Percentiles rank a stretch among this genome's conserved stretches.
phyloP scores from a whole-genome alignment of 2,113 vertebrate species.

The Poecilia latipinna region DNA sequence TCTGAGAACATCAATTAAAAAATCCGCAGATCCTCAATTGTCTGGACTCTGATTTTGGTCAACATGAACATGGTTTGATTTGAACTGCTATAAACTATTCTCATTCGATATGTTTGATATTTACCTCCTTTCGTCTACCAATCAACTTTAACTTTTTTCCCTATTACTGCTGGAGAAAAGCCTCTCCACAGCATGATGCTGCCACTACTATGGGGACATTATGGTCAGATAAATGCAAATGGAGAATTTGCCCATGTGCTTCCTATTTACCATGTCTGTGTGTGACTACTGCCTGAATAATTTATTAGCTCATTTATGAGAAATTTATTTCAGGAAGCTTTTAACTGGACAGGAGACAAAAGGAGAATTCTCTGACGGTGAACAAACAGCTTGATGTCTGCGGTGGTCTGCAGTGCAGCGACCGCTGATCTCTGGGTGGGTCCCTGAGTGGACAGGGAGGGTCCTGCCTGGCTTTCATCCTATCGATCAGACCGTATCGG shows the following conservation, averaged over 20 bases:
- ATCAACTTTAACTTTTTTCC: too few species aligned
- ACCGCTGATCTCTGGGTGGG: constrained; percentile 67
- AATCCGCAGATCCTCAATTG: too few species aligned
- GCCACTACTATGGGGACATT: too few species aligned
- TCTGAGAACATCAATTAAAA: too few species aligned
- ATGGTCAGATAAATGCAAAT: too few species aligned
- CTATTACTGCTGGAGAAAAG: too few species aligned
- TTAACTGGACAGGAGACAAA: constrained; percentile 22
- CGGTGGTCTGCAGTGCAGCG: constrained; percentile 48
- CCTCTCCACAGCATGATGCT: too few species aligned
- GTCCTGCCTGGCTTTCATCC: constrained; percentile 74
- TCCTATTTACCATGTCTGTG: not conserved
- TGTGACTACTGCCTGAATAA: constrained; percentile 1
- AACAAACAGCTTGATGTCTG: constrained; percentile 46
- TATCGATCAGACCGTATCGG: constrained; percentile 80
- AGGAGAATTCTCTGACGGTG: constrained; percentile 37
- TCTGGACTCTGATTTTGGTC: too few species aligned
- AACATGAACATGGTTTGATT: too few species aligned
- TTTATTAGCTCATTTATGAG: constrained; percentile 10
- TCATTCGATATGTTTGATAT: too few species aligned
- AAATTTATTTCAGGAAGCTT: constrained; percentile 17
- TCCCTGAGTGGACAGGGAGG: constrained; percentile 61
- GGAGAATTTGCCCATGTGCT: not conserved
- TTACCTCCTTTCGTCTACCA: too few species aligned
- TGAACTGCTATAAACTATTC: too few species aligned